Base-by-base conservation (phyloP, 2,888 invertebrate species). In the Epistrophella euchroma region DNA sequence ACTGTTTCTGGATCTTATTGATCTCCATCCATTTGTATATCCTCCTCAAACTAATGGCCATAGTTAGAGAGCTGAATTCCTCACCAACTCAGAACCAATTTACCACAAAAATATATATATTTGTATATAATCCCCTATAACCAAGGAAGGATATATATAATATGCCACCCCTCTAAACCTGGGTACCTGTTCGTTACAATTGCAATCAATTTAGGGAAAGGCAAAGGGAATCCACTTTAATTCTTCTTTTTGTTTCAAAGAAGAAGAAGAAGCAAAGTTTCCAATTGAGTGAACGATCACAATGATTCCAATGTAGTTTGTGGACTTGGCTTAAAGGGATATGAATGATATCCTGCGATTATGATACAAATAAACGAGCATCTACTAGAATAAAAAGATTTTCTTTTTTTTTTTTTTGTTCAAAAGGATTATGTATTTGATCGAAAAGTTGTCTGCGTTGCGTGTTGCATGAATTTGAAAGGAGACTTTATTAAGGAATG, bases 361-460 rank as follows among this genome's bases (percentile, higher is more conserved):
- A 74, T 25, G 56, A 43, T 43, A 37, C 13, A 45, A 60, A 22
- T 19, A 28, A 50, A 28, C 35, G 32, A 43, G 17, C 40, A 60
- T 43, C 25, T 15, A 9, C n/a, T 0, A 19, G 35, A 37, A 28
- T 37, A 45, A 77, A 77, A 77, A 60, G 60, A 32, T 56, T 56
- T 32, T 32, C 7, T 56, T 55, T 32, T 1, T 28, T 40, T 40
- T 60, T 40, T 40, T 40, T n/a, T 43, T 45, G 13, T 64, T 32
- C 7, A 60, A 58, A 58, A 40, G 37, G 76, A 76, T 85, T 76
- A 85, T 76, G 13, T 58, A 85, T 76, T 10, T 58, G 80, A 85
- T 85, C 80, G 72, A 72, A 72, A 80, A 80, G 80, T 73, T 85
- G 76, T 72, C 80, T 80, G 75, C 72, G 76, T 76, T 85, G 72